Evolutionary conservation across 2,888 invertebrate species (phyloP).

Genomic region (Harmothoe impar): DNA sequence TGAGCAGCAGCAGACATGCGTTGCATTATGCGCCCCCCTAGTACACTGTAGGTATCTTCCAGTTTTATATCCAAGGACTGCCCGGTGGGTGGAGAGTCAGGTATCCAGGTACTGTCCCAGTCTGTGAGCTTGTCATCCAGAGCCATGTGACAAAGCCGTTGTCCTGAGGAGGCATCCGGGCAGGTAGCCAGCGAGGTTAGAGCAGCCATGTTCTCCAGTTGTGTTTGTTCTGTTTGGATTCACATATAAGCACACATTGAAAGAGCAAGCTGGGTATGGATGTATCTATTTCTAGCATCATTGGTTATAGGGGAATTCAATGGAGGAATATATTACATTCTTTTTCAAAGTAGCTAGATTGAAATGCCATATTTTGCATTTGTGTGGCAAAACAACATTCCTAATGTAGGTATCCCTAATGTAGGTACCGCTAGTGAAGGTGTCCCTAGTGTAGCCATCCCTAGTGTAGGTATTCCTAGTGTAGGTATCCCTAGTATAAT

Average conservation of each 20-base stretch:
- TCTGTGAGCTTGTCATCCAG: neutral
- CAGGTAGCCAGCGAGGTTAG: neutral
- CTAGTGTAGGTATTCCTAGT: too few relatives aligned
- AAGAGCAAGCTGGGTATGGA: too few relatives aligned
- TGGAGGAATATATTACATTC: too few relatives aligned
- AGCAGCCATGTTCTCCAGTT: neutral
- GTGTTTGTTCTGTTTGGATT: neutral
- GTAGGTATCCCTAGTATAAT: too few relatives aligned
- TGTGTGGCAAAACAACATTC: too few relatives aligned
- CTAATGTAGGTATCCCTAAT: too few relatives aligned
- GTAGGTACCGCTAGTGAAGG: too few relatives aligned
- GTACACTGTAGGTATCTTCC: neutral
- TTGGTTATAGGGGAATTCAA: too few relatives aligned
- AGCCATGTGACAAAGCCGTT: neutral
- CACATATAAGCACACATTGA: neutral
- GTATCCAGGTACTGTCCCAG: neutral
- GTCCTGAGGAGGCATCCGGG: neutral
- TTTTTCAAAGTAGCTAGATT: too few relatives aligned
- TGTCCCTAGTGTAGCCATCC: too few relatives aligned
- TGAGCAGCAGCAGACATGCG: neutral
- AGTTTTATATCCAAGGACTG: neutral
- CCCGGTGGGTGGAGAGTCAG: neutral
- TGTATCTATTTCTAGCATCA: too few relatives aligned
- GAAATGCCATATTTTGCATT: too few relatives aligned
- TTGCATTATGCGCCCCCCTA: neutral